Conservation (phyloP, 2,113 vertebrate genomes). For the Nanorana parkeri region DNA sequence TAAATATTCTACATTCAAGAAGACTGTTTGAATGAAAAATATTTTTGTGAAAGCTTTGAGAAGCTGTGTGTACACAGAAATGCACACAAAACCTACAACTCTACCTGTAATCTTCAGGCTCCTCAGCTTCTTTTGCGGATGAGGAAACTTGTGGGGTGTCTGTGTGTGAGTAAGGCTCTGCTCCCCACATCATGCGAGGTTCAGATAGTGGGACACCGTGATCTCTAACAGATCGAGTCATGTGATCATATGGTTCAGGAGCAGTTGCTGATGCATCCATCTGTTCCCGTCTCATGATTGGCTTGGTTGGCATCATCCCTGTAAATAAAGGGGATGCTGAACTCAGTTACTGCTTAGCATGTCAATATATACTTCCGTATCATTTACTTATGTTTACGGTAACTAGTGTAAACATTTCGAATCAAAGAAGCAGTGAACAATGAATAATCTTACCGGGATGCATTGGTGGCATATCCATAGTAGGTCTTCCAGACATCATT, state of each 20-base stretch:
- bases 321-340: background rate
- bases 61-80: no score
- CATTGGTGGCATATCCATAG: conserved; percentile 90
- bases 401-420: background rate
- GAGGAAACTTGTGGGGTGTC: conserved; percentile 81
- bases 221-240: conserved; percentile 85
- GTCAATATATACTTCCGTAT: no score
- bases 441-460: conserved; percentile 78
- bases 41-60: no score
- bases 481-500: conserved; percentile 91
- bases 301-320: conserved; percentile 95
- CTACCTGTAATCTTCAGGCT: conserved; percentile 83
- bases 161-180: conserved; percentile 86
- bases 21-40: no score
- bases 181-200: conserved; percentile 90
- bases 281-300: conserved; percentile 91
- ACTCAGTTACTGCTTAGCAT: background rate
- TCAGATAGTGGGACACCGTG: conserved; percentile 83
- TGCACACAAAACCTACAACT: background rate
- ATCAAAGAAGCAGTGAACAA: background rate
- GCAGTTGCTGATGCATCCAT: conserved; percentile 84
- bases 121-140: conserved; percentile 83
- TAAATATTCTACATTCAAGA: background rate
- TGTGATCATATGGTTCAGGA: conserved; percentile 93
- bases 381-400: no score